phyloP scores from a whole-genome alignment of 1,140 invertebrate species.

The Pseudomyrmex sp. region DNA sequence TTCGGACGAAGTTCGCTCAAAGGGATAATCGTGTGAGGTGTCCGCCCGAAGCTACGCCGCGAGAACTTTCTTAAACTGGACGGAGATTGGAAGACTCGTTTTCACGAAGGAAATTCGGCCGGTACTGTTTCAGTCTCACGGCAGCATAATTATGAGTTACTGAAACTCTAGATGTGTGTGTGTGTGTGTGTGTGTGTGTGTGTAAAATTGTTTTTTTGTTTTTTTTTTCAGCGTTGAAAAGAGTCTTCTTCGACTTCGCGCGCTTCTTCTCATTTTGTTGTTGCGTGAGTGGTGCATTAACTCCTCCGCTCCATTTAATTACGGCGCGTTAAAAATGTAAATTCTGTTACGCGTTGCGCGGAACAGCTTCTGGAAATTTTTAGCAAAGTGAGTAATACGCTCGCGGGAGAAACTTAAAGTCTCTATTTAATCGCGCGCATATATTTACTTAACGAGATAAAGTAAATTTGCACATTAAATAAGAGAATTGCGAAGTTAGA shows the following conservation, averaged over 20 bases:
- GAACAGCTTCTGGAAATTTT: slow-evolving; percentile 51
- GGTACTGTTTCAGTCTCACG: slow-evolving; percentile 42
- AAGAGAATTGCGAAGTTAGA: not conserved
- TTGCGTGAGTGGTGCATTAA: slow-evolving; percentile 28
- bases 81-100: slow-evolving; percentile 67
- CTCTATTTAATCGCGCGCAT: not conserved
- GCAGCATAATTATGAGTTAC: slow-evolving; percentile 49
- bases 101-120: slow-evolving; percentile 44
- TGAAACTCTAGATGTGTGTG: slow-evolving; percentile 27
- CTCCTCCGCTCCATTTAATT: slow-evolving; percentile 38
- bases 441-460: slow-evolving; percentile 26
- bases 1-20: slow-evolving; percentile 71
- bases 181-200: too few species aligned
- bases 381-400: slow-evolving; percentile 32
- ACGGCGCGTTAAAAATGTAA: slow-evolving; percentile 49
- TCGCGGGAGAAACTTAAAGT: slow-evolving; percentile 7
- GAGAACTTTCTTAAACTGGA: slow-evolving; percentile 71
- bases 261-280: slow-evolving; percentile 23
- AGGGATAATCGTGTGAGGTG: slow-evolving; percentile 75
- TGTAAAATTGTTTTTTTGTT: not conserved
- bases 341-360: slow-evolving; percentile 22
- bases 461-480: slow-evolving; percentile 18
- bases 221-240: slow-evolving; percentile 15
- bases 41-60: slow-evolving; percentile 62
- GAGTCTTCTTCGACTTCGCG: not conserved